phyloP scores from a whole-genome alignment of 2,797 vertebrate genomes.

The Carduelis carduelis region DNA sequence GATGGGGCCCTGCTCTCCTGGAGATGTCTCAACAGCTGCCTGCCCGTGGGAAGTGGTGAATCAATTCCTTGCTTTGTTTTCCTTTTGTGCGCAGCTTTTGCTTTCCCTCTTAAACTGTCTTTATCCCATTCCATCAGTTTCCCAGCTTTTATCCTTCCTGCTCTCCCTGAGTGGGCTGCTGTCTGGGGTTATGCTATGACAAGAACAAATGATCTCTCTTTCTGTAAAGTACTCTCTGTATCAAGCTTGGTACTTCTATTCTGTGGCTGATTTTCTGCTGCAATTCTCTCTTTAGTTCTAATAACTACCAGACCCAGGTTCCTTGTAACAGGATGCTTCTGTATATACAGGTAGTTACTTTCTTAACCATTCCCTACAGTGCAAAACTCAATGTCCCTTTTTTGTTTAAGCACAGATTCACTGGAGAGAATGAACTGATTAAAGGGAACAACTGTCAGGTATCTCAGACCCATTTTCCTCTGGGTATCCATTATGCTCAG shows the following conservation, averaged over 20 bases:
- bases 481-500: background rate
- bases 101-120: background rate
- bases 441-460: background rate
- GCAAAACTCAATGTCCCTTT: background rate
- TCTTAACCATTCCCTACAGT: background rate
- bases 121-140: background rate
- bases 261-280: background rate
- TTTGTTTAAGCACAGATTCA: background rate
- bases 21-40: background rate
- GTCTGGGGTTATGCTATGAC: background rate
- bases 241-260: background rate
- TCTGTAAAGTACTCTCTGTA: background rate
- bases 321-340: background rate
- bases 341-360: background rate
- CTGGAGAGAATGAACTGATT: background rate
- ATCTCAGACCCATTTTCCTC: background rate
- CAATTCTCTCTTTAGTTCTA: background rate
- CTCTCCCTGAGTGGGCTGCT: background rate
- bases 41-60: rapidly evolving
- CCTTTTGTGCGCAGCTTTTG: background rate
- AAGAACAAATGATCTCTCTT: background rate
- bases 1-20: background rate
- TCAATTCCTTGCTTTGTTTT: background rate
- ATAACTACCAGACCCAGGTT: rapidly evolving
- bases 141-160: background rate